A percentile compares a stretch with the other conserved stretches of the same genome.
Evolutionary conservation across 37 sponge, comb jelly and placozoan species (phyloP).

Genomic region (Cladorhizidae sp.): DNA sequence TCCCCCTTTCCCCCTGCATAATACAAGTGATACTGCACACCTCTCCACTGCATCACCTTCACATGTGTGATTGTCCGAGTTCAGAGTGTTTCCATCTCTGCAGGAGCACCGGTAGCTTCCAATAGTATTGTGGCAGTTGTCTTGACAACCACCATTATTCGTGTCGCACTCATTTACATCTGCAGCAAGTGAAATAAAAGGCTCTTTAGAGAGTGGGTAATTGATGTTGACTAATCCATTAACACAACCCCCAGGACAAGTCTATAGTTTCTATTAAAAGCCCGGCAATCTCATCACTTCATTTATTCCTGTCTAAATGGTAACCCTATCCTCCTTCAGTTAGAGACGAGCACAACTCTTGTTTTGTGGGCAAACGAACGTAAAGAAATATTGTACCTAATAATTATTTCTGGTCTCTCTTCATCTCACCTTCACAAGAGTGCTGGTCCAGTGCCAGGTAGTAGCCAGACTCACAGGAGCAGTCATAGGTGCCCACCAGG

Average conservation of each 20-base stretch:
- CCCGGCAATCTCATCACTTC: too few species aligned
- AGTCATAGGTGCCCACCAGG: background rate
- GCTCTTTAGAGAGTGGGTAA: too few species aligned
- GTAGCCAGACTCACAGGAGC: background rate
- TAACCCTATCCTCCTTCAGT: too few species aligned
- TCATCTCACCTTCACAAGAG: conserved; percentile 8
- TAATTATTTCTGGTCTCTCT: background rate
- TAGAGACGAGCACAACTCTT: too few species aligned
- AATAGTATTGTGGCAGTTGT: conserved; percentile 63
- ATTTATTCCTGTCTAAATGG: too few species aligned
- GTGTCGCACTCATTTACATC: too few species aligned
- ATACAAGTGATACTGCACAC: too few species aligned
- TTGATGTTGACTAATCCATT: too few species aligned
- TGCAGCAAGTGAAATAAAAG: conserved; percentile 72
- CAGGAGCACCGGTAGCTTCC: conserved; percentile 62
- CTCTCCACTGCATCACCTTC: background rate
- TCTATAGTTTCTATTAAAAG: too few species aligned
- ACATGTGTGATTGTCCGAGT: conserved; percentile 24
- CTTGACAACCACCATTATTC: conserved; percentile 62
- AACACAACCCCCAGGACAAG: too few species aligned
- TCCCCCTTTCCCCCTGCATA: too few species aligned
- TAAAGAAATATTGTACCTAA: background rate
- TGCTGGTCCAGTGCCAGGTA: background rate
- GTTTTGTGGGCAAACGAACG: too few species aligned
- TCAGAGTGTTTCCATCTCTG: conserved; percentile 17